Base-by-base conservation (phyloP, 2,888 invertebrate species). In the Autographa gamma region DNA sequence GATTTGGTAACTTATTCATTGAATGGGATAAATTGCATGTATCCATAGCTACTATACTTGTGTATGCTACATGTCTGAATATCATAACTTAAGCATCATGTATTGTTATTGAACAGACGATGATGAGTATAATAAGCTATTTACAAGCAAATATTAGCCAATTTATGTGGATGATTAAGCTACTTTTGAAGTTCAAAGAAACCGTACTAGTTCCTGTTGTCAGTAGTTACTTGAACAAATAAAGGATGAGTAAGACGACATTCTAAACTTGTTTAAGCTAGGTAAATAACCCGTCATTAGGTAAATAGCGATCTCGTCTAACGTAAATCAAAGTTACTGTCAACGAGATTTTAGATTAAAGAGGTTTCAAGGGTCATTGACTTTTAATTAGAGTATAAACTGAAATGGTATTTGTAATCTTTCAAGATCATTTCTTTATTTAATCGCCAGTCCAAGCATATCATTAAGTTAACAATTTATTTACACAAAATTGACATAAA, bases 281-380 rank as follows among this genome's bases (percentile, higher is more conserved):
- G 16, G n/a, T n/a, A n/a, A 48, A n/a, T 48, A 14, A 7, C 7
- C n/a, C n/a, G 48, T 43, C 14, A 16, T 16, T 14, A 43, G 2
- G 25, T 43, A 43, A 43, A 43, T 5, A 43, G 43, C 3, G 43
- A 43, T 16, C 43, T 43, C 43, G 43, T 43, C 43, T 59, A 18
- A 41, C 11, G 59, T 59, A 34, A 11, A 34, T 48, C 25, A n/a
- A 31, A 60, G 31, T 2, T n/a, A 63, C 4, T 48, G 13, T 41
- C 13, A 19, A 43, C 8, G 31, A 43, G 13, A 38, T 59, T 68
- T 63, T n/a, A 18, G 59, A 62, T 62, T 58, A 48, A 64, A 41
- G 34, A 34, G 56, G 32, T 52, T 64, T 32, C 6, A n/a, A 25
- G 38, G 62, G 62, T 65, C 68, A 48, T 56, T 58, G 68, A 63